phyloP scores from a whole-genome alignment of 1,140 invertebrate species.

The Lucilia cuprina region DNA sequence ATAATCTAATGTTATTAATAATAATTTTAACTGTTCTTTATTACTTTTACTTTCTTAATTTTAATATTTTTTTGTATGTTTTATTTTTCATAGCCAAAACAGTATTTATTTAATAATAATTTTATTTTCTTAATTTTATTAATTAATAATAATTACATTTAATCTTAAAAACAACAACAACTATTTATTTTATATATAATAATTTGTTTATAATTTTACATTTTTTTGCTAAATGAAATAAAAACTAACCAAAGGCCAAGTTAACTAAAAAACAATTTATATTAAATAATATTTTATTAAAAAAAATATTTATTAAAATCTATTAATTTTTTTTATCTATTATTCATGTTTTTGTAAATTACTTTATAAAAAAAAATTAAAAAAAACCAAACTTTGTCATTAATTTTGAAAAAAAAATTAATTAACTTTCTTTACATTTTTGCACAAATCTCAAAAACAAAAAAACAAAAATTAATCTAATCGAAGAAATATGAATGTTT shows the following conservation, averaged over 20 bases:
- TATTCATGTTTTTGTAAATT: slow-evolving; percentile 35
- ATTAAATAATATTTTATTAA: slow-evolving; percentile 22
- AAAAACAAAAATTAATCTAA: slow-evolving; percentile 12
- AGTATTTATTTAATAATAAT: neutral
- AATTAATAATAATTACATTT: slow-evolving; percentile 20
- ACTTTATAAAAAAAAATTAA: slow-evolving; percentile 11
- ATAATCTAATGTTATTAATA: slow-evolving; percentile 24
- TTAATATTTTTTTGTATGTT: slow-evolving; percentile 1
- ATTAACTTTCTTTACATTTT: slow-evolving; percentile 21
- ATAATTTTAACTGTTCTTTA: neutral
- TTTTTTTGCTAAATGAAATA: slow-evolving; percentile 38
- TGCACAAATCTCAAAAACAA: slow-evolving; percentile 32
- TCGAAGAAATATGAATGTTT: slow-evolving; percentile 43
- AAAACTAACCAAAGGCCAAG: slow-evolving; percentile 63
- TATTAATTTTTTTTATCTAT: slow-evolving; percentile 20
- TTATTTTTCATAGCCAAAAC: neutral
- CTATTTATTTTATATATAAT: slow-evolving; percentile 16
- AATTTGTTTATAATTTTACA: slow-evolving; percentile 37
- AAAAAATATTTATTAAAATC: slow-evolving; percentile 28
- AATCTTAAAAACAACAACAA: slow-evolving; percentile 27
- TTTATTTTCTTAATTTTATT: no score
- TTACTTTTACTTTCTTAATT: neutral
- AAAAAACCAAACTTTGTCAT: slow-evolving; percentile 5
- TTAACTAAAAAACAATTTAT: slow-evolving; percentile 54
- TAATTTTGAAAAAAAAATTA: slow-evolving; percentile 13